Conservation (phyloP, 92 coral and sea anemone species). For the Porites rus region DNA sequence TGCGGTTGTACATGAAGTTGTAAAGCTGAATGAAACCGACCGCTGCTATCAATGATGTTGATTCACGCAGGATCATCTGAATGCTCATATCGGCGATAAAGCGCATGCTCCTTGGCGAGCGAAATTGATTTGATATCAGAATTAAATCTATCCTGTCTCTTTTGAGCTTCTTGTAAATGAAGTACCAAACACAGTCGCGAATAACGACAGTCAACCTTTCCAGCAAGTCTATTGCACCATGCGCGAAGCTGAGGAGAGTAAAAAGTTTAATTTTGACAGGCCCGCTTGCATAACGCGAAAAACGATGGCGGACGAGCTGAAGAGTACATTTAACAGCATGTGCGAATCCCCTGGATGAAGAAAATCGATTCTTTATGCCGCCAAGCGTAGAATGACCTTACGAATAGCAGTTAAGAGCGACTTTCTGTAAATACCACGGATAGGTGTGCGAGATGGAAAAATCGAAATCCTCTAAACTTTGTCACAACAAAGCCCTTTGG, state of each 20-base stretch:
- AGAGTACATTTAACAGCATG: slow-evolving; percentile 28
- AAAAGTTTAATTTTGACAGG: slow-evolving; percentile 36
- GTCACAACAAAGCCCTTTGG: too few relatives aligned
- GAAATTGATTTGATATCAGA: slow-evolving; percentile 22
- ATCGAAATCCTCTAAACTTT: too few relatives aligned
- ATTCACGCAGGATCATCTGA: too few relatives aligned
- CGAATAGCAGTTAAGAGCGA: too few relatives aligned
- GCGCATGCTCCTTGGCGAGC: slow-evolving; percentile 74
- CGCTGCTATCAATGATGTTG: slow-evolving; percentile 64
- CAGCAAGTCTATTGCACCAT: too few relatives aligned
- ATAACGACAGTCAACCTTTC: too few relatives aligned
- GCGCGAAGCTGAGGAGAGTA: too few relatives aligned
- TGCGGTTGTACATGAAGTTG: neutral
- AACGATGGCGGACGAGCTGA: slow-evolving; percentile 46
- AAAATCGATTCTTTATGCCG: slow-evolving; percentile 50
- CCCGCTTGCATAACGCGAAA: slow-evolving; percentile 79
- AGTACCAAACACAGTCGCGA: too few relatives aligned
- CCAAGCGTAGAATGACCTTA: slow-evolving; percentile 54
- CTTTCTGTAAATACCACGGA: too few relatives aligned
- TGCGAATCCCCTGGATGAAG: slow-evolving; percentile 58
- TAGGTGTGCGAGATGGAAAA: too few relatives aligned
- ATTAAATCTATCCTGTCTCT: neutral
- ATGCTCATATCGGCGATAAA: slow-evolving; percentile 45
- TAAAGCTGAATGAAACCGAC: slow-evolving; percentile 69
- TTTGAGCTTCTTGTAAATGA: too few relatives aligned